Evolutionary conservation across 2,113 vertebrate species (phyloP).

Genomic region (Thalassoma bifasciatum): DNA sequence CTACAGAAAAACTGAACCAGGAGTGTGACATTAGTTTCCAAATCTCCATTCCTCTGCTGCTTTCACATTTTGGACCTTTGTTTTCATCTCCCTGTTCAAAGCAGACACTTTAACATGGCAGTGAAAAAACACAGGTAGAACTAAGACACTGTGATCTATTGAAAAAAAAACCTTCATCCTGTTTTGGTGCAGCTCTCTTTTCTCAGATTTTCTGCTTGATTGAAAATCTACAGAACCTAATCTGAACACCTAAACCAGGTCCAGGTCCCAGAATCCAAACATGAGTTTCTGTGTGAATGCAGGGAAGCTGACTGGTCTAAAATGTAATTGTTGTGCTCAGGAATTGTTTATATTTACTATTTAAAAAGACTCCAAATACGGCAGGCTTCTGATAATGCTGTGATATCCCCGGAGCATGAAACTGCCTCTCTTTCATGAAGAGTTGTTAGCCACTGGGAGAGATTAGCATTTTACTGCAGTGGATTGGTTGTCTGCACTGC

Average conservation of each 20-base stretch:
- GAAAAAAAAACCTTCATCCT: not conserved
- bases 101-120: not conserved
- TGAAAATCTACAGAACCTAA: not conserved
- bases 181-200: not conserved
- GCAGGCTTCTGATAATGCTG: slow-evolving; percentile 64
- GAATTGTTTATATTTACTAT: slow-evolving; percentile 46
- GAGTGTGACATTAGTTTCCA: too few relatives aligned
- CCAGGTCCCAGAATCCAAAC: not conserved
- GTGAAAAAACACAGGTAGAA: not conserved
- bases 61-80: not conserved
- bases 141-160: not conserved
- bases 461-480: slow-evolving; percentile 79
- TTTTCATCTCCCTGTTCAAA: not conserved
- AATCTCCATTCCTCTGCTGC: not conserved
- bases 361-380: slow-evolving; percentile 48
- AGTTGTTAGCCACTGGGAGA: slow-evolving; percentile 78
- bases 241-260: not conserved
- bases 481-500: slow-evolving; percentile 80
- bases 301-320: slow-evolving; percentile 16
- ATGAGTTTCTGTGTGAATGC: not conserved
- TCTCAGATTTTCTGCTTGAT: not conserved
- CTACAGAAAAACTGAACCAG: too few relatives aligned
- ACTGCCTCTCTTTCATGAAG: slow-evolving; percentile 75
- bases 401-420: slow-evolving; percentile 77
- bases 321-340: slow-evolving; percentile 21